Conservation (phyloP, 1,140 invertebrate genomes). For the Sitobion miscanthi region DNA sequence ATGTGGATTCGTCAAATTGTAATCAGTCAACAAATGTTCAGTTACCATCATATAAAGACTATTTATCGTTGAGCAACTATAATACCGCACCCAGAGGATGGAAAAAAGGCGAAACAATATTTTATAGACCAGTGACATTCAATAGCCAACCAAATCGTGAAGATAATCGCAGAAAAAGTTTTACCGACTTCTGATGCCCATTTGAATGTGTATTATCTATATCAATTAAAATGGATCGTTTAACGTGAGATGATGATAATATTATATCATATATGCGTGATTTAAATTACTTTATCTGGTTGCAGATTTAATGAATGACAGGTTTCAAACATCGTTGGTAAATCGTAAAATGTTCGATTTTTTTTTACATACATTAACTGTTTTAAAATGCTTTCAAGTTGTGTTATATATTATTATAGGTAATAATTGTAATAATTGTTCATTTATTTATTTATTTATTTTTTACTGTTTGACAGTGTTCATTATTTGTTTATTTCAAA, state of each 20-base stretch:
- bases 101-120: conserved; percentile 60
- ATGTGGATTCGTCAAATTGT: not conserved
- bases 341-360: not conserved
- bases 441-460: conserved; percentile 12
- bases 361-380: not conserved
- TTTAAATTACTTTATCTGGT: not conserved
- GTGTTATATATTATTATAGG: not conserved
- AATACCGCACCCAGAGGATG: conserved; percentile 83
- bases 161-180: conserved; percentile 17
- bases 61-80: conserved; percentile 69
- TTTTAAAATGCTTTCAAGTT: conserved; percentile 38
- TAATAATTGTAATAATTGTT: not conserved
- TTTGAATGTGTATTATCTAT: not conserved
- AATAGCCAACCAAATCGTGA: not conserved
- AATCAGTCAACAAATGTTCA: not conserved
- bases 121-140: conserved; percentile 44
- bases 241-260: not conserved
- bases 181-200: conserved; percentile 20
- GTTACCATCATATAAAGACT: conserved; percentile 60
- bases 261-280: not conserved
- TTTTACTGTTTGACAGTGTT: not conserved
- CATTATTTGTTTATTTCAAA: conserved; percentile 3
- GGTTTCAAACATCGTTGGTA: not conserved
- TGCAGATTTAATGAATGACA: not conserved
- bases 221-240: not conserved